Percentiles rank a stretch among this genome's conserved stretches.
Evolutionary conservation across 1,140 invertebrate genomes (phyloP).

Genomic region (Brachionus angularis): DNA sequence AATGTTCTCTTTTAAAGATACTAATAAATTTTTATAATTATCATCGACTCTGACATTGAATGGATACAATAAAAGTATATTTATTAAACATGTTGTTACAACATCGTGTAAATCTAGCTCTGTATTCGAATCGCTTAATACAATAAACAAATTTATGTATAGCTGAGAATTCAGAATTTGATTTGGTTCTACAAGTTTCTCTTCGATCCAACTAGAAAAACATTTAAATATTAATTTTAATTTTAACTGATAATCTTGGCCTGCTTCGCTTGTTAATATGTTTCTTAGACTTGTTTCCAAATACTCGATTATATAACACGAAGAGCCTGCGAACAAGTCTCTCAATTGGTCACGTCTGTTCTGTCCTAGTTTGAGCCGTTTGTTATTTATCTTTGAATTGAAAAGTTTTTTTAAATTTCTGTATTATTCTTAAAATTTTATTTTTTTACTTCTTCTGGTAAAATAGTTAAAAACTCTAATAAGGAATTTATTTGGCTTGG

Average conservation of each 20-base stretch:
- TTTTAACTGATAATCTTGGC: slow-evolving; percentile 10
- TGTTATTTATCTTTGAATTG: slow-evolving; percentile 58
- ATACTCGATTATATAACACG: slow-evolving; percentile 65
- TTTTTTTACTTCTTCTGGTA: slow-evolving; percentile 89
- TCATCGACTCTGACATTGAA: slow-evolving; percentile 29
- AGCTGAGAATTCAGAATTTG: slow-evolving; percentile 26
- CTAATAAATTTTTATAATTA: slow-evolving; percentile 12
- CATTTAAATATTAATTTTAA: slow-evolving; percentile 34
- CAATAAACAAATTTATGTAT: slow-evolving; percentile 31
- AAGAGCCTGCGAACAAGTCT: slow-evolving; percentile 65
- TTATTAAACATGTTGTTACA: slow-evolving; percentile 40
- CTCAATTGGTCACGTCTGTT: slow-evolving; percentile 80
- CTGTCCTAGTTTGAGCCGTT: slow-evolving; percentile 76
- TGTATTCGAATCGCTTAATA: slow-evolving; percentile 18
- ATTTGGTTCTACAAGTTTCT: slow-evolving; percentile 11
- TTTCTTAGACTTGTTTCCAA: slow-evolving; percentile 61
- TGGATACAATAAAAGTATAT: slow-evolving; percentile 36
- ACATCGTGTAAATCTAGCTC: slow-evolving; percentile 43
- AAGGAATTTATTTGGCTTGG: slow-evolving; percentile 60
- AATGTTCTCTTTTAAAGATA: slow-evolving; percentile 34
- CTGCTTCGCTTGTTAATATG: background rate
- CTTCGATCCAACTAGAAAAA: slow-evolving; percentile 36
- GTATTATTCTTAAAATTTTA: too few relatives aligned
- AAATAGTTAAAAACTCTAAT: slow-evolving; percentile 81
- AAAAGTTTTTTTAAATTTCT: background rate